phyloP scores from a whole-genome alignment of 2,888 invertebrate genomes.

The Amiota communis region DNA sequence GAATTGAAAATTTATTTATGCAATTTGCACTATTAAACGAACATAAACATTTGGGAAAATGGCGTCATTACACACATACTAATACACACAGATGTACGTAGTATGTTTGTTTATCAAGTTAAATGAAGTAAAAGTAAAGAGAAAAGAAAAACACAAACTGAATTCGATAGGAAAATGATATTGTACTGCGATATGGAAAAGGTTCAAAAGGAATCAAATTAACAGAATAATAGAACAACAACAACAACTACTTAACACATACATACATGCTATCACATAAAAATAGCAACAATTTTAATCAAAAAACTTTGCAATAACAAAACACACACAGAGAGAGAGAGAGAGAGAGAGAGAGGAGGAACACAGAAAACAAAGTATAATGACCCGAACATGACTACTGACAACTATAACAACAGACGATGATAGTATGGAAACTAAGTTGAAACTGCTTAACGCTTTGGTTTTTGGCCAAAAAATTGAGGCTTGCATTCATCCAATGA shows the following conservation, averaged over 20 bases:
- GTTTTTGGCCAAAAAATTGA: background rate
- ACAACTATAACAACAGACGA: too few species aligned
- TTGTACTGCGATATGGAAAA: background rate
- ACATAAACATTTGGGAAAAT: slow-evolving; percentile 28
- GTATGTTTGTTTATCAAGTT: slow-evolving; percentile 2
- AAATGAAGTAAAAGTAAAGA: background rate
- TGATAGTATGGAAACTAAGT: too few species aligned
- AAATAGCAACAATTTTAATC: slow-evolving; percentile 24
- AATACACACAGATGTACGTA: background rate
- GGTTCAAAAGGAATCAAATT: too few species aligned
- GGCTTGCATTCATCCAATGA: background rate
- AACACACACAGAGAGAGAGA: background rate
- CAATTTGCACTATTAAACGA: slow-evolving; percentile 46
- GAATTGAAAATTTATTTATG: slow-evolving; percentile 53
- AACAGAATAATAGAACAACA: too few species aligned
- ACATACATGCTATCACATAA: too few species aligned
- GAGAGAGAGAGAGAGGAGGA: background rate
- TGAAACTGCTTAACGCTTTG: slow-evolving; percentile 22
- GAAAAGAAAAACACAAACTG: slow-evolving; percentile 8
- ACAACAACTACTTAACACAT: background rate
- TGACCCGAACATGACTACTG: too few species aligned
- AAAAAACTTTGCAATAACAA: slow-evolving; percentile 22
- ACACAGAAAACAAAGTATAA: too few species aligned
- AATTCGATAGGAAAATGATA: background rate
- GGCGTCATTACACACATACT: background rate